Percentiles rank a stretch among this genome's conserved stretches.
phyloP scores from a whole-genome alignment of 1,140 invertebrate genomes.

The Atta texana region DNA sequence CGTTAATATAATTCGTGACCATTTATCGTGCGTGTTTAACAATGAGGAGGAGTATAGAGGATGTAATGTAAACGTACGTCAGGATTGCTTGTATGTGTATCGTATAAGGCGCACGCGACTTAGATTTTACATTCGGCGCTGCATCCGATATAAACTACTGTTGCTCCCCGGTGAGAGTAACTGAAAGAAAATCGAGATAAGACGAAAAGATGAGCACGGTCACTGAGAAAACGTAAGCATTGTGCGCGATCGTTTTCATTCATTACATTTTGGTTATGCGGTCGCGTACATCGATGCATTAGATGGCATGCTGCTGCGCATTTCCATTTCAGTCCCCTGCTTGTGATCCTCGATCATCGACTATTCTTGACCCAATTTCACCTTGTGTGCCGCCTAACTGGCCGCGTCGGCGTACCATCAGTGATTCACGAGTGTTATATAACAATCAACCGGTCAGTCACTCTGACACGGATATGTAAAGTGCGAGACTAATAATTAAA shows the following conservation, averaged over 20 bases:
- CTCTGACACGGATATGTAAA: not conserved
- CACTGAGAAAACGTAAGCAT: constrained; percentile 58
- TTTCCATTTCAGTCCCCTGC: not conserved
- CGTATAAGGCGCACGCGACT: not conserved
- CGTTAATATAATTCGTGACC: no score
- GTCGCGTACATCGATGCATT: not conserved
- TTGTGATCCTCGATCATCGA: not conserved
- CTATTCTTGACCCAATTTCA: not conserved
- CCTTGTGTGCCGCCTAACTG: not conserved
- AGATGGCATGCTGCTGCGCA: no score
- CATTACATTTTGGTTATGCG: not conserved
- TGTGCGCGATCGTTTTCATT: not conserved
- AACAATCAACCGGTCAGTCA: constrained; percentile 12
- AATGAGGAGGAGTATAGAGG: no score
- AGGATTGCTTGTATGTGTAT: not conserved
- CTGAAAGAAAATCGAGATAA: not conserved
- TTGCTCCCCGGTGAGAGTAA: not conserved
- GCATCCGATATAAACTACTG: not conserved
- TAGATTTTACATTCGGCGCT: no score
- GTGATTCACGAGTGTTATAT: constrained; percentile 25
- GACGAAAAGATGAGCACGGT: constrained; percentile 47
- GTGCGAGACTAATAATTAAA: not conserved
- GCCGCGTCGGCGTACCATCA: not conserved
- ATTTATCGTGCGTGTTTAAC: not conserved
- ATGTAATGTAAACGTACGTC: not conserved